Base-by-base conservation (phyloP, 2,888 invertebrate species). In the Nomada hirtipes region DNA sequence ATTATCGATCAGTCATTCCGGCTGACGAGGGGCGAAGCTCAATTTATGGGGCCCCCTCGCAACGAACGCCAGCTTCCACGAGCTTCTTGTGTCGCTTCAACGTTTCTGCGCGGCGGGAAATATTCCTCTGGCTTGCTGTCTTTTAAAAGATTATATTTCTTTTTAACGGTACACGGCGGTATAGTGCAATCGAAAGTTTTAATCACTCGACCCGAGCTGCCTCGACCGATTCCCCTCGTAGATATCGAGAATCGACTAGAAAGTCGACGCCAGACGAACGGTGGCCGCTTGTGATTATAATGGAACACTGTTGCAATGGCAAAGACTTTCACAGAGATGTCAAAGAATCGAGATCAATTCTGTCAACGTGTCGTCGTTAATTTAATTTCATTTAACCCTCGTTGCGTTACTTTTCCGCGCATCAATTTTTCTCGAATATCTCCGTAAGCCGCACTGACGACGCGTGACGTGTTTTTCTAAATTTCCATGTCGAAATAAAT, bases 1-100 rank as follows among this genome's bases (percentile, higher is more conserved):
- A 80, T 74, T 87, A 84, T 84, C 84, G 88, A 88, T 86, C 86
- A 84, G 84, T 84, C 79, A 70, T 86, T 52, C 77, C 72, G 42
- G 52, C 42, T 10, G 52, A 67, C 76, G 70, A 63, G 77, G 74
- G 82, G 82, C 47, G 69, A 67, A 74, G 59, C 74, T 50, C 73
- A 80, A 82, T 81, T 67, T 67, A 75, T 52, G 44, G 42, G 10
- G n/a, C 11, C 50, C 61, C 67, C 52, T 50, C 50, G 2, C 52
- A 11, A 15, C 57, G 53, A 26, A 52, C 50, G 50, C 50, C 26
- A n/a, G 47, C 55, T n/a, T 73, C 65, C 67, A 60, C 26, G 23
- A 44, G 65, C 52, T 79, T 61, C 60, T 61, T 53, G 61, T 79
- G 61, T 79, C 79, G 42, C 61, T 80, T 79, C 79, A n/a, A 42